A percentile compares a stretch with the other conserved stretches of the same genome.
phyloP scores from a whole-genome alignment of 2,888 invertebrate species.

The Gymnosoma rotundatum region DNA sequence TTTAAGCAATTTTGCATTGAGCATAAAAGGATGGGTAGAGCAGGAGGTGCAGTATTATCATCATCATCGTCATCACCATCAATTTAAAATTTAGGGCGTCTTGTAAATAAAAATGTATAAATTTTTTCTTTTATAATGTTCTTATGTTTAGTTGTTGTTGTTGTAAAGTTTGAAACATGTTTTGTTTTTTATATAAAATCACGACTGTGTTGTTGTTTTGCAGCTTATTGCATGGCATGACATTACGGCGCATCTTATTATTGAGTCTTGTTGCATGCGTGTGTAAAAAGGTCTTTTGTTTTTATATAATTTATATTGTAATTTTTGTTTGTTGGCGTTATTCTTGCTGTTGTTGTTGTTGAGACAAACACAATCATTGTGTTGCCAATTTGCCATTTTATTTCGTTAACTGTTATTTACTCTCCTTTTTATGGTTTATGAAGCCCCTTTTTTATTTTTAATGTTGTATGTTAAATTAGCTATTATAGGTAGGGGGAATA shows the following conservation, averaged over 20 bases:
- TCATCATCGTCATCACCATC: slow-evolving; percentile 43
- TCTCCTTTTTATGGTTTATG: slow-evolving; percentile 35
- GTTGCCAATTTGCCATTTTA: slow-evolving; percentile 50
- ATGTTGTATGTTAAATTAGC: not conserved
- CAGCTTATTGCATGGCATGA: not conserved
- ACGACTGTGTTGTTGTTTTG: slow-evolving; percentile 20
- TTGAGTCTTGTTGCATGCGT: slow-evolving; percentile 33
- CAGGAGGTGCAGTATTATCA: slow-evolving; percentile 36
- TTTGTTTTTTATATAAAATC: no score
- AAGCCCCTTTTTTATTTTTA: not conserved
- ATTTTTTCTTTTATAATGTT: not conserved
- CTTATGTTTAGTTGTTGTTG: no score
- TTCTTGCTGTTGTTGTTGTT: not conserved
- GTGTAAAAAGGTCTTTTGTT: slow-evolving; percentile 36
- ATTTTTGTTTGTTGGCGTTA: slow-evolving; percentile 9
- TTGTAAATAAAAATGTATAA: slow-evolving; percentile 46
- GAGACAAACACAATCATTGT: slow-evolving; percentile 33
- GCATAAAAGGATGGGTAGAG: slow-evolving; percentile 27
- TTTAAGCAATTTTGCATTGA: slow-evolving; percentile 26
- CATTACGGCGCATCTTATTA: not conserved
- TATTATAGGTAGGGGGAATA: not conserved
- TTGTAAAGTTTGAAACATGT: no score
- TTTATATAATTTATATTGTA: slow-evolving; percentile 15
- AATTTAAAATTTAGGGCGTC: slow-evolving; percentile 64
- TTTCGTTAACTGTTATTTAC: slow-evolving; percentile 57